Percentiles rank a stretch among this genome's conserved stretches.
These are phyloP conservation scores for Drosophila stalkeri DNA, from an alignment of 2,888 invertebrate species.

Conservation along the genomic window DNA sequence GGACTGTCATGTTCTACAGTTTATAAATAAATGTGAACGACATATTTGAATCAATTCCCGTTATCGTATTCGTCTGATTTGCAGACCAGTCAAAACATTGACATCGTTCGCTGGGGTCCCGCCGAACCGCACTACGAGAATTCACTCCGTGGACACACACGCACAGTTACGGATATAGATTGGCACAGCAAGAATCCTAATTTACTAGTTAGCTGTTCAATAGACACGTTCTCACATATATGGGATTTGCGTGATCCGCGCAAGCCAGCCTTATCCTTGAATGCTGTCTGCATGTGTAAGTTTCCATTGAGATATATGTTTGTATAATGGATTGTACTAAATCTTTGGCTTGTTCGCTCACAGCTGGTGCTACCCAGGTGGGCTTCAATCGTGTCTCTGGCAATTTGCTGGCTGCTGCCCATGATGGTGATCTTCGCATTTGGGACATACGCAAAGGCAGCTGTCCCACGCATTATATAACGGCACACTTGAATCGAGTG, in stretches of 20 bases:
- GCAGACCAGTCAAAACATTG: slow-evolving; percentile 94
- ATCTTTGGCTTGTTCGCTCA: slow-evolving; percentile 10
- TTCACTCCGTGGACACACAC: slow-evolving; percentile 92
- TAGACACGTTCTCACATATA: slow-evolving; percentile 96
- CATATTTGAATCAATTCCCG: neutral
- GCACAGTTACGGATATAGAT: slow-evolving; percentile 95
- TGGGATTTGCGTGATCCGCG: slow-evolving; percentile 96
- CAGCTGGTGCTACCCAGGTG: slow-evolving; percentile 96
- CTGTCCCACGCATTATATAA: slow-evolving; percentile 95
- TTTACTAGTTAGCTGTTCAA: slow-evolving; percentile 94
- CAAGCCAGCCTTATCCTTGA: slow-evolving; percentile 92
- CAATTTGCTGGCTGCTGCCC: slow-evolving; percentile 95
- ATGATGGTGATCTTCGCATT: slow-evolving; percentile 97
- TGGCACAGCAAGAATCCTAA: slow-evolving; percentile 94
- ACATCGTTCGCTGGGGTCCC: slow-evolving; percentile 92
- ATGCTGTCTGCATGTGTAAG: slow-evolving; percentile 92
- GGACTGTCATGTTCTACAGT: neutral
- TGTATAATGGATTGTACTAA: neutral
- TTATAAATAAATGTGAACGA: neutral
- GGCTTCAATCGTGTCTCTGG: slow-evolving; percentile 95
- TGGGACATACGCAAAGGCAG: slow-evolving; percentile 97
- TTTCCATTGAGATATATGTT: neutral
- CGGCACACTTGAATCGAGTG: slow-evolving; percentile 94
- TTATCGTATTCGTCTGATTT: slow-evolving; percentile 1
- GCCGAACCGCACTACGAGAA: slow-evolving; percentile 90